phyloP scores from a whole-genome alignment of 2,113 vertebrate species.

The Dinomys branickii region DNA sequence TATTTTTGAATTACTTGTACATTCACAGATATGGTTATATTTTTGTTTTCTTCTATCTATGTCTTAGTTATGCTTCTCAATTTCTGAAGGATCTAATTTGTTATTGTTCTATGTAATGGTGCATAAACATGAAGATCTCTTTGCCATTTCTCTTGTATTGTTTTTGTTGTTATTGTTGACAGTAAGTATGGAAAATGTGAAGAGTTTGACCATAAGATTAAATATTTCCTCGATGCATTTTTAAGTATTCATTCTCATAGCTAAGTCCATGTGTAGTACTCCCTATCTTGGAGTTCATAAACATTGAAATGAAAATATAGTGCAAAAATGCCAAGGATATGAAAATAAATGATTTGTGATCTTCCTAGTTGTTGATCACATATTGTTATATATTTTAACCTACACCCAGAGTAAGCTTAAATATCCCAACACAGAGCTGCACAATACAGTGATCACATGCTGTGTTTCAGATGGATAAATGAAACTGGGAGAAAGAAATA shows the following conservation, averaged over 20 bases:
- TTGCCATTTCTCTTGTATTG: slow-evolving; percentile 35
- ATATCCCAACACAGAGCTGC: background rate
- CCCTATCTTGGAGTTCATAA: slow-evolving; percentile 52
- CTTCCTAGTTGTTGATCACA: background rate
- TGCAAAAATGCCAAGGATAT: slow-evolving; percentile 68
- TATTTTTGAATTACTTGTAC: background rate
- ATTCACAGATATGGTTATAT: background rate
- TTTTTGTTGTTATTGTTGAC: background rate
- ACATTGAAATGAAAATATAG: slow-evolving; percentile 57
- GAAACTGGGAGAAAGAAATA: background rate
- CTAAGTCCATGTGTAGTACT: background rate
- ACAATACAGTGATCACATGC: background rate
- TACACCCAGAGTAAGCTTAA: slow-evolving; percentile 13
- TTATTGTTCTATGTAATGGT: background rate
- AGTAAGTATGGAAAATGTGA: background rate
- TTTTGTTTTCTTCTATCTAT: background rate
- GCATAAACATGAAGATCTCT: background rate
- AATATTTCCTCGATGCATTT: background rate
- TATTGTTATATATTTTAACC: slow-evolving; percentile 2
- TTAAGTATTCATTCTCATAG: slow-evolving; percentile 30
- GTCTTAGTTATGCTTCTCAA: background rate
- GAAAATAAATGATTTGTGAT: slow-evolving; percentile 72
- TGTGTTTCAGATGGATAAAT: background rate
- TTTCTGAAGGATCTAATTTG: background rate
- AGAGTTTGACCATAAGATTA: background rate